phyloP scores from a whole-genome alignment of 2,113 vertebrate genomes.

The Sceloporus undulatus region DNA sequence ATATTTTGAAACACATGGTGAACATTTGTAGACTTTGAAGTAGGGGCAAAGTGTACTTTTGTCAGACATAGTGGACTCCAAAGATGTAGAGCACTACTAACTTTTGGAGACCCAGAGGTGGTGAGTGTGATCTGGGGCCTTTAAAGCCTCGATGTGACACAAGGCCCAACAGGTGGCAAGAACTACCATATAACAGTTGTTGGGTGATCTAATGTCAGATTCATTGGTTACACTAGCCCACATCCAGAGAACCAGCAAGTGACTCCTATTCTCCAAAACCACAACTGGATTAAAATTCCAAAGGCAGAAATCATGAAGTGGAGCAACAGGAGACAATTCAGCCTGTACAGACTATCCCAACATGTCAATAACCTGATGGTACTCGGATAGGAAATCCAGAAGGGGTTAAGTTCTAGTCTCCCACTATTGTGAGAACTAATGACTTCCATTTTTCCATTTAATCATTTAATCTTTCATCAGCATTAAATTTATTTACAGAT shows the following conservation, averaged over 20 bases:
- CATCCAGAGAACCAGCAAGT: slow-evolving; percentile 11
- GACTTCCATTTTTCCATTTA: not conserved
- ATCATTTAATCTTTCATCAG: not conserved
- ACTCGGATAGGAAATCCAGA: not conserved
- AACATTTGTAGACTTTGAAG: not conserved
- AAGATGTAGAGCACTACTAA: not conserved
- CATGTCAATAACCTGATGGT: not conserved
- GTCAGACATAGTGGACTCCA: not conserved
- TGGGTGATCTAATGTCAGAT: slow-evolving; percentile 7
- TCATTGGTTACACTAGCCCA: slow-evolving; percentile 12
- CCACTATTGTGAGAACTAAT: not conserved
- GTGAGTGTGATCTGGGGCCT: not conserved
- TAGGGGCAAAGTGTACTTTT: not conserved
- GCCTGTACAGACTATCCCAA: not conserved
- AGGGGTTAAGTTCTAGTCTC: not conserved
- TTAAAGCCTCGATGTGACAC: not conserved
- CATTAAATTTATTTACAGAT: not conserved
- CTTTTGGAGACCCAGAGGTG: not conserved
- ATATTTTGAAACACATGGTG: not conserved
- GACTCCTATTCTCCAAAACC: not conserved
- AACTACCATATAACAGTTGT: slow-evolving; percentile 7
- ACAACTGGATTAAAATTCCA: slow-evolving; percentile 1
- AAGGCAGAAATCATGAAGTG: not conserved
- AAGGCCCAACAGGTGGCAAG: slow-evolving; percentile 1
- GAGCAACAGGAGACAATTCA: not conserved